phyloP scores from a whole-genome alignment of 2,797 vertebrate genomes.

The Microctenopoma lineatum region DNA sequence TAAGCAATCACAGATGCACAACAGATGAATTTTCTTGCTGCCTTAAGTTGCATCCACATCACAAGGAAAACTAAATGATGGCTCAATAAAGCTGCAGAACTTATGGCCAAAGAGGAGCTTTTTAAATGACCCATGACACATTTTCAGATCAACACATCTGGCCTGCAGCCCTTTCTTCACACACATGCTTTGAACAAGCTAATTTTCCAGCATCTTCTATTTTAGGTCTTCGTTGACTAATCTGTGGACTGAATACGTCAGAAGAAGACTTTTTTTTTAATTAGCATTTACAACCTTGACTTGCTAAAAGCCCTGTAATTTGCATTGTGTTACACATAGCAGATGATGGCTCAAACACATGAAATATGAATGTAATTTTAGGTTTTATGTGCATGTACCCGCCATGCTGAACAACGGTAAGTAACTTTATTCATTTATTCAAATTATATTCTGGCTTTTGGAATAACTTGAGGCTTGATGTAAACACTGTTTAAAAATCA shows the following conservation, averaged over 20 bases:
- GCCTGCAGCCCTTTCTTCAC: not conserved
- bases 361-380: slow-evolving; percentile 62
- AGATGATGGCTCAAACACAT: slow-evolving; percentile 39
- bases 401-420: not conserved
- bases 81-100: slow-evolving; percentile 24
- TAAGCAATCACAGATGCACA: slow-evolving; percentile 31
- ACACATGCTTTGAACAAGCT: not conserved
- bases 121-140: slow-evolving; percentile 8
- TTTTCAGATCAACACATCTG: slow-evolving; percentile 5
- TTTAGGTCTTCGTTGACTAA: not conserved
- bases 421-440: slow-evolving; percentile 69
- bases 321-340: slow-evolving; percentile 11
- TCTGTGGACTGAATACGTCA: slow-evolving; percentile 5
- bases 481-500: slow-evolving; percentile 50
- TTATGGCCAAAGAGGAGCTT: not conserved
- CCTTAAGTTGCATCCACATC: slow-evolving; percentile 28
- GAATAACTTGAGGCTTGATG: slow-evolving; percentile 58
- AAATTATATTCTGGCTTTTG: slow-evolving; percentile 58
- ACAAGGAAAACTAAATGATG: slow-evolving; percentile 28
- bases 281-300: slow-evolving; percentile 19
- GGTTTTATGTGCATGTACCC: slow-evolving; percentile 17
- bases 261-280: slow-evolving; percentile 5
- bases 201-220: not conserved
- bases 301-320: slow-evolving; percentile 37
- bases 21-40: slow-evolving; percentile 37